Conservation (phyloP, 1,140 invertebrate genomes). For the Capitella teleta region DNA sequence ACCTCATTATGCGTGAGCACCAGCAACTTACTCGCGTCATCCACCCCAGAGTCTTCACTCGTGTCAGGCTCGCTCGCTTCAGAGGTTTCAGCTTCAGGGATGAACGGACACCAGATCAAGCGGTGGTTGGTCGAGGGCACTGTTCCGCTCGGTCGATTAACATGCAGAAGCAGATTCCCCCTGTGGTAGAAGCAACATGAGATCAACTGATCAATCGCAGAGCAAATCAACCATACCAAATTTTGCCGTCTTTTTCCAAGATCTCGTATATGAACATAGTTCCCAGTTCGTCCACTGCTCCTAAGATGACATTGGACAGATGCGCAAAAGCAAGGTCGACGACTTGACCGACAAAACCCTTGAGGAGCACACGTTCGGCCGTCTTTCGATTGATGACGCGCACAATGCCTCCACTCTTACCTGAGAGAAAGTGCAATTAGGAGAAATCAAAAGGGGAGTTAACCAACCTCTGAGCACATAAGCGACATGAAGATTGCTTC, state of each 20-base stretch:
- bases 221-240: conserved; percentile 36
- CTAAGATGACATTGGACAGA: conserved; percentile 62
- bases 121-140: conserved; percentile 44
- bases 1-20: conserved; percentile 65
- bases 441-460: background rate
- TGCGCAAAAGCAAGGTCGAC: conserved; percentile 83
- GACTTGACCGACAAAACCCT: conserved; percentile 70
- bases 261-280: conserved; percentile 72
- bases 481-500: conserved; percentile 70
- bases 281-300: conserved; percentile 71
- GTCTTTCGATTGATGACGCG: conserved; percentile 65
- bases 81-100: conserved; percentile 52
- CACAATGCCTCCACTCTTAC: conserved; percentile 63
- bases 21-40: conserved; percentile 52
- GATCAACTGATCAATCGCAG: background rate
- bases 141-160: conserved; percentile 43
- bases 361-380: conserved; percentile 66
- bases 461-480: conserved; percentile 70
- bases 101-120: conserved; percentile 85
- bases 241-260: conserved; percentile 42
- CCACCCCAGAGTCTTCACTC: conserved; percentile 21
- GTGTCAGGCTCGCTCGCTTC: conserved; percentile 17
- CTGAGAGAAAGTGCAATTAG: conserved; percentile 32
- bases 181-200: too few relatives aligned
- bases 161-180: conserved; percentile 37